Evolutionary conservation across 1,140 invertebrate genomes (phyloP).

Genomic region (Drosophila elegans): DNA sequence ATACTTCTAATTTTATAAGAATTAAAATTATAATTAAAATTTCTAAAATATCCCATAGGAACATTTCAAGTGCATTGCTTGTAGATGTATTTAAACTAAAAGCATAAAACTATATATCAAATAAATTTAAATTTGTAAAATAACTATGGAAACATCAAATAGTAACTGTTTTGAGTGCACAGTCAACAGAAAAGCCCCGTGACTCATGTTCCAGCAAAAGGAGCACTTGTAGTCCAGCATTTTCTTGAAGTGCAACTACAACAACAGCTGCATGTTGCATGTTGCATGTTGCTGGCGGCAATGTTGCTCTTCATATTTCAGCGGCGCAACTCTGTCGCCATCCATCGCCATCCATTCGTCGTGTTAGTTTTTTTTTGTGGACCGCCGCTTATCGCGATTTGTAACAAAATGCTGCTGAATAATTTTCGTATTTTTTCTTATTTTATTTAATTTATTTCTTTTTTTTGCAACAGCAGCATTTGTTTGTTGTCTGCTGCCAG

Average conservation of each 20-base stretch:
- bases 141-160: too few relatives aligned
- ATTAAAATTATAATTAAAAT: too few relatives aligned
- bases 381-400: constrained; percentile 48
- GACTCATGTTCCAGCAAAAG: constrained; percentile 2
- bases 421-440: constrained; percentile 15
- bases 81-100: too few relatives aligned
- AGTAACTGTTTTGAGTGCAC: not conserved
- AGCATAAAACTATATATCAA: too few relatives aligned
- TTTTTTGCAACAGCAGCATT: constrained; percentile 5
- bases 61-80: too few relatives aligned
- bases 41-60: too few relatives aligned
- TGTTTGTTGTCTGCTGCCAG: constrained; percentile 3
- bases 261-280: constrained; percentile 29
- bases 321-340: constrained; percentile 21
- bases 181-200: not conserved
- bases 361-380: constrained; percentile 15
- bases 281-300: constrained; percentile 25
- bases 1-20: too few relatives aligned
- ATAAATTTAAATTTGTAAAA: too few relatives aligned
- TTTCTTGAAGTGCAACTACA: constrained; percentile 16
- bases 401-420: constrained; percentile 36
- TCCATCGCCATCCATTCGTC: constrained; percentile 22
- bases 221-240: not conserved
- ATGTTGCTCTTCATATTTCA: constrained; percentile 61
- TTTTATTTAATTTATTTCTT: not conserved